Evolutionary conservation across 2,888 invertebrate species (phyloP).

Genomic region (Syrphus vitripennis): DNA sequence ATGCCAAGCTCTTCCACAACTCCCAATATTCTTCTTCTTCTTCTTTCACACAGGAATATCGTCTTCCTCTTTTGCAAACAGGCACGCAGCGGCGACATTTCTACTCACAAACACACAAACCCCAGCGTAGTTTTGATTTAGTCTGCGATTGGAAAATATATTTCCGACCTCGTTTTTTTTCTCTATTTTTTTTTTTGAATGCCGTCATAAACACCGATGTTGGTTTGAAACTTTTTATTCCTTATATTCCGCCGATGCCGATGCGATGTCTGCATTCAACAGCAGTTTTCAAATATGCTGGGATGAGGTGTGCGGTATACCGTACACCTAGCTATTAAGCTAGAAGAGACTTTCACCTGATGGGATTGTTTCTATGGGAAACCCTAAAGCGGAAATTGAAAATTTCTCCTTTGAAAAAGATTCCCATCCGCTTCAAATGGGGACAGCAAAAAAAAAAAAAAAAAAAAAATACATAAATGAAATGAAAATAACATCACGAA

Average conservation of each 20-base stretch:
- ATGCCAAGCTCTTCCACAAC: neutral
- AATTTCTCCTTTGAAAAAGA: constrained; percentile 74
- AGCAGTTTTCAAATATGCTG: constrained; percentile 6
- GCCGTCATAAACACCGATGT: constrained; percentile 49
- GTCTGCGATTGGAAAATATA: constrained; percentile 49
- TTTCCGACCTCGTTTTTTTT: constrained; percentile 34
- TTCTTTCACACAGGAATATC: constrained; percentile 33
- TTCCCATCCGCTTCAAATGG: constrained; percentile 9
- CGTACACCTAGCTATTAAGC: neutral
- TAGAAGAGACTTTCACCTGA: constrained; percentile 30
- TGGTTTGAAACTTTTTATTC: constrained; percentile 10
- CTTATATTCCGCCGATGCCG: too few relatives aligned
- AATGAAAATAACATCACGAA: constrained; percentile 21
- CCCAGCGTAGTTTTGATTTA: constrained; percentile 43
- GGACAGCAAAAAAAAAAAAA: neutral
- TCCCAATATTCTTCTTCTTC: constrained; percentile 9
- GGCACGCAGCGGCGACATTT: constrained; percentile 24
- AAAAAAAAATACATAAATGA: neutral
- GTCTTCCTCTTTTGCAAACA: neutral
- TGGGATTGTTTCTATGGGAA: neutral
- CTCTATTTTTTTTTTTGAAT: neutral
- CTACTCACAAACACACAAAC: neutral
- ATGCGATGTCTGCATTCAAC: constrained; percentile 35
- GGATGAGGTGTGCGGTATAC: neutral
- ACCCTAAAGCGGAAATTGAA: constrained; percentile 74